Evolutionary conservation across 2,797 vertebrate species (phyloP).

Genomic region (Chloroceryle inda): DNA sequence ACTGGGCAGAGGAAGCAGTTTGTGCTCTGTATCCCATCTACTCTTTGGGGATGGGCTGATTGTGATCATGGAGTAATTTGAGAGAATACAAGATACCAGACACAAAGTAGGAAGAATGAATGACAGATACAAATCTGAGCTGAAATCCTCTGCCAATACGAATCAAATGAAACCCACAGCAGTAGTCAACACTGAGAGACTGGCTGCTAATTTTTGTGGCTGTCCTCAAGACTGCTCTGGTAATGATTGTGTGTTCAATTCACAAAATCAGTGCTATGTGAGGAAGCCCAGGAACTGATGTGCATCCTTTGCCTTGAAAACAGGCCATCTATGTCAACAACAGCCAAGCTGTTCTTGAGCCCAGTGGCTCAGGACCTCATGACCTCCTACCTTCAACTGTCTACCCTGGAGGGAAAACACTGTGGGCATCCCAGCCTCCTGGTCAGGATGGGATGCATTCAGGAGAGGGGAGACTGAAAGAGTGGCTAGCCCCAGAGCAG

Average conservation of each 20-base stretch:
- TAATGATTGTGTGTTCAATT: background rate
- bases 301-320: background rate
- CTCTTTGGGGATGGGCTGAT: background rate
- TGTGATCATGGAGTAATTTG: background rate
- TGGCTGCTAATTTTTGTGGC: background rate
- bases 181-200: background rate
- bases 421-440: background rate
- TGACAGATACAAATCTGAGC: background rate
- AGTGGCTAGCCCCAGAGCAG: background rate
- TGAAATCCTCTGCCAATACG: background rate
- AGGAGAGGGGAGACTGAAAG: background rate
- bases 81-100: background rate
- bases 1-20: background rate
- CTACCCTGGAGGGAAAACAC: background rate
- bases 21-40: background rate
- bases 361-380: background rate
- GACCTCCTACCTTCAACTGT: background rate
- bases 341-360: background rate
- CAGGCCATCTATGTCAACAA: background rate
- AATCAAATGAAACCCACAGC: background rate
- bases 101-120: background rate
- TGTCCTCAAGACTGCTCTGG: background rate
- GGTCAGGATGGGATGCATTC: background rate
- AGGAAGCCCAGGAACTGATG: background rate
- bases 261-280: accelerated